Percentiles rank a stretch among this genome's conserved stretches.
These are phyloP conservation scores for Desmophyllum pertusum DNA, from an alignment of 92 coral and sea anemone species.

Conservation along the genomic window DNA sequence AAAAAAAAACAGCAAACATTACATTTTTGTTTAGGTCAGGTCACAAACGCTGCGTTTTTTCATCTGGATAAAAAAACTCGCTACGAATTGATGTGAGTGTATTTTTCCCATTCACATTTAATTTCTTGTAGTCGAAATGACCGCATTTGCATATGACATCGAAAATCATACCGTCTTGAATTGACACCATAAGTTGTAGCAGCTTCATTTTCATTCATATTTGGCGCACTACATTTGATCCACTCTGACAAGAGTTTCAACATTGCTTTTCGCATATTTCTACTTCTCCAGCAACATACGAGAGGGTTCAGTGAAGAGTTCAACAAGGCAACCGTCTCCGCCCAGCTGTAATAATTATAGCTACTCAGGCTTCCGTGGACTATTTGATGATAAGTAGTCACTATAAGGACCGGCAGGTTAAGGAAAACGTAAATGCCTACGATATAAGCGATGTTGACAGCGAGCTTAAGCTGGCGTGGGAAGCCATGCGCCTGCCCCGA, in stretches of 20 bases:
- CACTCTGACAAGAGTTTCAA: conserved; percentile 1
- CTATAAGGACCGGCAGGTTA: conserved; percentile 69
- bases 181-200: background rate
- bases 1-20: background rate
- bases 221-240: background rate
- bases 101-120: background rate
- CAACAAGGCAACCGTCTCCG: conserved; percentile 72
- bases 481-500: conserved; percentile 11
- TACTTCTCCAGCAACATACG: conserved; percentile 73
- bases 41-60: background rate
- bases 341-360: conserved; percentile 71
- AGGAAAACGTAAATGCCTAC: conserved; percentile 66
- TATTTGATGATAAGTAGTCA: conserved; percentile 65
- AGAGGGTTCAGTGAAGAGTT: conserved; percentile 83
- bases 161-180: conserved; percentile 4
- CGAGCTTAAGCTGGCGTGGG: conserved; percentile 64
- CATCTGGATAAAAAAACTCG: background rate
- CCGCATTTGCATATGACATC: background rate
- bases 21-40: background rate
- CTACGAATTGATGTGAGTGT: background rate
- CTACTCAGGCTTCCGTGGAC: conserved; percentile 39
- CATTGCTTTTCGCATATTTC: conserved; percentile 60
- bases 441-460: conserved; percentile 69
- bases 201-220: background rate
- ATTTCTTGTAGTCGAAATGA: background rate